Base-by-base conservation (phyloP, 2,113 vertebrate species). In the Maccullochella peelii region DNA sequence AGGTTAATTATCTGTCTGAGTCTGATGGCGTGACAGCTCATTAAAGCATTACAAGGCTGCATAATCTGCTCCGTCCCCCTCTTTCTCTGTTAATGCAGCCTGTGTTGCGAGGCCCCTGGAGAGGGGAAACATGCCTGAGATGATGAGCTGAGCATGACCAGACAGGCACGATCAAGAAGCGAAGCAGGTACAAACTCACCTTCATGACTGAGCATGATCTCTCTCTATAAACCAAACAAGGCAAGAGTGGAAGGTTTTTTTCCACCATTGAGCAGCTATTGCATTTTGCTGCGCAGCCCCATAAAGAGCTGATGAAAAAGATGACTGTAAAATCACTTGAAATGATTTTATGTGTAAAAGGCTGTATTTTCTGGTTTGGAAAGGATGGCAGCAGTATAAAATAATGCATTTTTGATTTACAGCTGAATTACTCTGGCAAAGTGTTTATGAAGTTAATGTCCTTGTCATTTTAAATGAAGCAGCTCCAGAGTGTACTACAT, bases 1-100 rank as follows among this genome's bases (percentile, higher is more conserved):
- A 71, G 80, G 82, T 79, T 83, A 88, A 91, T 89, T 77, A 88
- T 87, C 68, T 8, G 57, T 72, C 61, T 6, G 79, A 62, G 75
- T 79, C 58, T 87, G 76, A 86, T 9, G 47, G 20, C 5, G 5
- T 58, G 85, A 77, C 85, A 88, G 82, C 85, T 88, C 84, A 89
- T 90, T 85, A 90, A 62, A 72, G 74, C 47, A 27, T 80, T 57
- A 85, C 21, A 78, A 75, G 77, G 74, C 83, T 62, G 58, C 66
- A 30, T 76, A 38, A 76, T 74, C 63, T 27, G 30, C 70, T 11
- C 66, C 20, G n/a, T 71, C 23, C 36, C 1, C 18, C 66, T 62
- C 49, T 16, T 30, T 71, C 73, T 6, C 59, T 76, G 38, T 57
- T 82, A n/a, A 77, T 81, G 68, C 82, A 76, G 67, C 21, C 21